These are phyloP conservation scores for Malurus alboscapulatus DNA, from an alignment of 2,113 vertebrate species.

Conservation along the genomic window DNA sequence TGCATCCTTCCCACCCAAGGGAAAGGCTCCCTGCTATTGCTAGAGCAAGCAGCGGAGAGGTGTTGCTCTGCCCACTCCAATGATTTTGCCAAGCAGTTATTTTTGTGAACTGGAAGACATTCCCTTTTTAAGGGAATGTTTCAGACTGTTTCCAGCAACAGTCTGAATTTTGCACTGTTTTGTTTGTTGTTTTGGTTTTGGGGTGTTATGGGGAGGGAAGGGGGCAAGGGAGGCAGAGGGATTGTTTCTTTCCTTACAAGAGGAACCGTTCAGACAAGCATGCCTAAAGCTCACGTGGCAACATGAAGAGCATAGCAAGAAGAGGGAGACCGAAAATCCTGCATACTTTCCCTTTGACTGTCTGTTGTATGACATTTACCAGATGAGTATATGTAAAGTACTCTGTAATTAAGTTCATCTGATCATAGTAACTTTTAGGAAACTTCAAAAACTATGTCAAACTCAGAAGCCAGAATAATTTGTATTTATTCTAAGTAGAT, in stretches of 20 bases:
- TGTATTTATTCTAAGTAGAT: constrained; percentile 52
- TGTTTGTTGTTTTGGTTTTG: too few relatives aligned
- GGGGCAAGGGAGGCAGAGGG: background rate
- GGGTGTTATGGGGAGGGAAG: fast-evolving
- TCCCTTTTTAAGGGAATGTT: background rate
- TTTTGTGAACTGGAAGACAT: background rate
- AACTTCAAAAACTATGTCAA: constrained; percentile 56
- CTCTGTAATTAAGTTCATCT: constrained; percentile 52
- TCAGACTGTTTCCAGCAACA: background rate
- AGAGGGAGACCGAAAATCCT: background rate
- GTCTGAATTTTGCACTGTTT: background rate
- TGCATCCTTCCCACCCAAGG: background rate
- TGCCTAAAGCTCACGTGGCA: background rate
- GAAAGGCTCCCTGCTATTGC: background rate
- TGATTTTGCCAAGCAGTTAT: background rate
- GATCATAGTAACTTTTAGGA: constrained; percentile 42
- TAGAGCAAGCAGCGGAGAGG: background rate
- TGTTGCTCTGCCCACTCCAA: fast-evolving
- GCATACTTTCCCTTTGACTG: constrained; percentile 27
- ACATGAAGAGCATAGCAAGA: background rate
- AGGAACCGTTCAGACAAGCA: background rate
- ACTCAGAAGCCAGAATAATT: constrained; percentile 54
- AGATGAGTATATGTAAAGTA: constrained; percentile 44
- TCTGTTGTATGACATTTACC: constrained; percentile 44
- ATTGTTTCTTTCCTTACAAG: background rate